Conservation (phyloP, 2,797 vertebrate genomes). For the Ceyx erithaca region DNA sequence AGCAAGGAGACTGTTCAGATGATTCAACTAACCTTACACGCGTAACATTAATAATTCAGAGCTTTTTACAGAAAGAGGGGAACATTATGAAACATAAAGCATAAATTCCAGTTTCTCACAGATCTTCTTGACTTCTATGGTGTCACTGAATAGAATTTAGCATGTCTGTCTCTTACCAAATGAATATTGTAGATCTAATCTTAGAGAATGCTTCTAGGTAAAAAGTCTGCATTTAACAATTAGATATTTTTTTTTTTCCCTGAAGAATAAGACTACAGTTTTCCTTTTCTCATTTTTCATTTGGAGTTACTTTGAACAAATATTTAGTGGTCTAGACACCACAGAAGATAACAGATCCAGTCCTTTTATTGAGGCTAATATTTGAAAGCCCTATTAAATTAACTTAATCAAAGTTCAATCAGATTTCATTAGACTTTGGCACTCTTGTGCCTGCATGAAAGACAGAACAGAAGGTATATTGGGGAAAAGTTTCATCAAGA, state of each 20-base stretch:
- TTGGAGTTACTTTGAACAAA: not conserved
- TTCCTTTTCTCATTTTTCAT: not conserved
- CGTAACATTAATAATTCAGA: not conserved
- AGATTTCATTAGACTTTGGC: conserved; percentile 16
- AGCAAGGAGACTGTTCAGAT: not conserved
- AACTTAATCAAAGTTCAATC: conserved; percentile 30
- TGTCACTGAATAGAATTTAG: not conserved
- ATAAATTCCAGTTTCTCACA: not conserved
- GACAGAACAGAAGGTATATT: not conserved
- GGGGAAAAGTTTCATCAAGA: not conserved
- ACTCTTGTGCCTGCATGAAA: not conserved
- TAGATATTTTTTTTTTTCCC: not conserved
- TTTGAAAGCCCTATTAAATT: conserved; percentile 17
- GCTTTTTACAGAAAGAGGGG: not conserved
- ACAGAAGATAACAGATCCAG: not conserved
- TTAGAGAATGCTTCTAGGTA: not conserved
- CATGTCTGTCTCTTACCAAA: not conserved
- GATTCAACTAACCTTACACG: not conserved
- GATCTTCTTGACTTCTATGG: not conserved
- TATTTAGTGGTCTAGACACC: not conserved
- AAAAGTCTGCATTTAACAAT: not conserved
- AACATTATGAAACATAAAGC: not conserved
- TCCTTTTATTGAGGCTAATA: not conserved
- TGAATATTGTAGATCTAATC: not conserved
- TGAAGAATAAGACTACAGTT: not conserved